phyloP scores from a whole-genome alignment of 2,113 vertebrate genomes.

The Polypterus bichir region DNA sequence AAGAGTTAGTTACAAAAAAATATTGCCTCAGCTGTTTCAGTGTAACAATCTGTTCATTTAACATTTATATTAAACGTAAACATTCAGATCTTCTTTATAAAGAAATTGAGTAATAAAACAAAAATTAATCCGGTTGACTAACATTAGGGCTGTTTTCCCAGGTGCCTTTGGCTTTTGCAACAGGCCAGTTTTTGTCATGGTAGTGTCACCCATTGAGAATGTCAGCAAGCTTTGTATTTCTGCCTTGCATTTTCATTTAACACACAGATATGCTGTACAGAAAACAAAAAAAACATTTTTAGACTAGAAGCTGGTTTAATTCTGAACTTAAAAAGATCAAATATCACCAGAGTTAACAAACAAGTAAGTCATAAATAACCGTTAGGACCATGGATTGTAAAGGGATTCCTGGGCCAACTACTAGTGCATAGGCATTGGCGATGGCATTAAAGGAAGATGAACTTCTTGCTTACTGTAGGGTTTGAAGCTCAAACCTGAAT shows the following conservation, averaged over 20 bases:
- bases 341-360: background rate
- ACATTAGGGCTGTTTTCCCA: too few species aligned
- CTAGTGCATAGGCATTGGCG: background rate
- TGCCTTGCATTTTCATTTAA: conserved; percentile 12
- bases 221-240: conserved; percentile 2
- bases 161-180: too few species aligned
- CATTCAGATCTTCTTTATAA: too few species aligned
- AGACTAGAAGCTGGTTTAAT: background rate
- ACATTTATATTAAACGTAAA: too few species aligned
- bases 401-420: background rate
- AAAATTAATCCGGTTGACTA: background rate
- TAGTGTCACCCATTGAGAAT: too few species aligned
- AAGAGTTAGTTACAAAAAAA: too few species aligned
- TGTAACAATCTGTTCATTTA: too few species aligned
- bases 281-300: too few species aligned
- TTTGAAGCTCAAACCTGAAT: too few species aligned
- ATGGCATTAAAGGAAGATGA: background rate
- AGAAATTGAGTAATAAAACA: too few species aligned
- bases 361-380: background rate
- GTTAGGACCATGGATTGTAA: background rate
- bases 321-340: background rate
- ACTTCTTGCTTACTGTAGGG: background rate
- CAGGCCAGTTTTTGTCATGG: too few species aligned
- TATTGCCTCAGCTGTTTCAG: too few species aligned
- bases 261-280: conserved; percentile 13